Conservation (phyloP, 2,113 vertebrate species). For the Amblyornis subalaris region DNA sequence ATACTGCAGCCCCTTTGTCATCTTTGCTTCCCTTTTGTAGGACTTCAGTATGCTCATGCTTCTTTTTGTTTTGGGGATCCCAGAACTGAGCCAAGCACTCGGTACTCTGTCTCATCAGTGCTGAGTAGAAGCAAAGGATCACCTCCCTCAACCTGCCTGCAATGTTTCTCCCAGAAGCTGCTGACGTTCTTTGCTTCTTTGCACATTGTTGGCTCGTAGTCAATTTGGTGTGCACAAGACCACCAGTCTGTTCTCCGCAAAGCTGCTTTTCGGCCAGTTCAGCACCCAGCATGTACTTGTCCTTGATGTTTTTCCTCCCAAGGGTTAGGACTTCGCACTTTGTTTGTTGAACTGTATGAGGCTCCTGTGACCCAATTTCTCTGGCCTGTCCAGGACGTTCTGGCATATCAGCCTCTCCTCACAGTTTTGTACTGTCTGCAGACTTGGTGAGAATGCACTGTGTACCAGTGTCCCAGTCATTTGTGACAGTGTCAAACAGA, state of each 20-base stretch:
- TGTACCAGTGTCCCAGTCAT: background rate
- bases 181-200: background rate
- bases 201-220: background rate
- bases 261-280: background rate
- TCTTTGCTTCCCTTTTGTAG: background rate
- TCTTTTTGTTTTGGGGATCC: background rate
- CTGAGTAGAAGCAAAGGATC: background rate
- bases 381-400: background rate
- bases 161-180: background rate
- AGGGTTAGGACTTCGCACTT: background rate
- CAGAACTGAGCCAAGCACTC: background rate
- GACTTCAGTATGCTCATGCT: background rate
- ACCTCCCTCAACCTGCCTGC: rapidly evolving
- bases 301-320: background rate
- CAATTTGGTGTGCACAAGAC: background rate
- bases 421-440: background rate
- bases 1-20: background rate
- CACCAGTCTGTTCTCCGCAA: background rate
- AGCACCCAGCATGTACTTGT: background rate
- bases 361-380: background rate
- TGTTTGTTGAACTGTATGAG: background rate
- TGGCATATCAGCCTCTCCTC: background rate
- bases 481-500: rapidly evolving
- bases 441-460: background rate
- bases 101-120: background rate